These are phyloP conservation scores for Zaprionus kolodkinae DNA, from an alignment of 1,140 invertebrate species.

Conservation along the genomic window DNA sequence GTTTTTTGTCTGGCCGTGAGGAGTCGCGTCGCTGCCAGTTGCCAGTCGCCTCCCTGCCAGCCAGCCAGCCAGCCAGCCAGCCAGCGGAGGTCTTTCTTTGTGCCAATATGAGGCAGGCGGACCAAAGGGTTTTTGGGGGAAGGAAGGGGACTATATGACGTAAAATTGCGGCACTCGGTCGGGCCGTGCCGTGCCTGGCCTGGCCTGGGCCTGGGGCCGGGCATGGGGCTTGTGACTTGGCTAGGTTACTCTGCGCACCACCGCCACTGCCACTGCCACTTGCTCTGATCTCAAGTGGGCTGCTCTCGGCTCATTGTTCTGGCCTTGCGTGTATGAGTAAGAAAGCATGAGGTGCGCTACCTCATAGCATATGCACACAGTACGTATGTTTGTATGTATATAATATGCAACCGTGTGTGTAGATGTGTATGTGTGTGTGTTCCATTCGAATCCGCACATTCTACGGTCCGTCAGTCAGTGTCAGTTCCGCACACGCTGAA, in stretches of 20 bases:
- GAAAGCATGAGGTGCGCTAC: slow-evolving; percentile 34
- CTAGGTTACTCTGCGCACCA: slow-evolving; percentile 29
- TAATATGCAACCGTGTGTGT: neutral
- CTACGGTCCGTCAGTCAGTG: slow-evolving; percentile 59
- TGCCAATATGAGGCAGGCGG: slow-evolving; percentile 49
- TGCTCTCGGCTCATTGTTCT: slow-evolving; percentile 55
- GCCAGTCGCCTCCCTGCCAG: slow-evolving; percentile 29
- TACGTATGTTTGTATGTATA: neutral
- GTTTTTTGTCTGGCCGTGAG: slow-evolving; percentile 59
- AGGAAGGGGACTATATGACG: slow-evolving; percentile 27
- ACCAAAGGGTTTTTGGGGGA: slow-evolving; percentile 24
- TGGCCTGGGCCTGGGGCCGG: slow-evolving; percentile 34
- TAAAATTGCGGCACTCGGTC: slow-evolving; percentile 51
- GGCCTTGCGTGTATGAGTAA: slow-evolving; percentile 23
- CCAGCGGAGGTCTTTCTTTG: slow-evolving; percentile 73
- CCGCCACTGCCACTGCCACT: slow-evolving; percentile 61
- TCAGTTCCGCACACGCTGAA: slow-evolving; percentile 59
- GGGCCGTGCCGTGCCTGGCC: slow-evolving; percentile 27
- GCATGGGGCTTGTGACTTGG: slow-evolving; percentile 25
- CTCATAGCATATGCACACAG: slow-evolving; percentile 39
- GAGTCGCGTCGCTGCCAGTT: slow-evolving; percentile 56
- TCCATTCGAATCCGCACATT: slow-evolving; percentile 41
- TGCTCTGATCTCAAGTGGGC: slow-evolving; percentile 76
- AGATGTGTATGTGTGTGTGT: slow-evolving; percentile 25
- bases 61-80: neutral